Conservation (phyloP, 2,113 vertebrate genomes). For the Cepphus grylle region DNA sequence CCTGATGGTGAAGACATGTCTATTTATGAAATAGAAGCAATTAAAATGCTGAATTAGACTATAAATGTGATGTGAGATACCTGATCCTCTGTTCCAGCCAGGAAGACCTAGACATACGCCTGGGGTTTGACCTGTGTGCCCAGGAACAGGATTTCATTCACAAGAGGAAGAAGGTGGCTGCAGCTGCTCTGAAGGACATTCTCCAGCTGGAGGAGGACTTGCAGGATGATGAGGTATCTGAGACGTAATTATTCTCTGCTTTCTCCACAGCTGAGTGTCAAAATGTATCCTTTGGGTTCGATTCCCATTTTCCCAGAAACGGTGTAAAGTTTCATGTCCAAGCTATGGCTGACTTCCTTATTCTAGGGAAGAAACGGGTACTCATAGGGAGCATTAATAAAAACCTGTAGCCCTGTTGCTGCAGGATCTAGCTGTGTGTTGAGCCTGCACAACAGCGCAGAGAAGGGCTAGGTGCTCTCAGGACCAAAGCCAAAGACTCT, state of each 20-base stretch:
- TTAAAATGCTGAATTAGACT: not conserved
- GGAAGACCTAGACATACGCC: constrained; percentile 68
- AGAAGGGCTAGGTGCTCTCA: not conserved
- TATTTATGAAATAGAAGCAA: not conserved
- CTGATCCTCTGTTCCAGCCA: constrained; percentile 52
- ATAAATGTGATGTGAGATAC: not conserved
- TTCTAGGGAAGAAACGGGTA: not conserved
- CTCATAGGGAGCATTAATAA: not conserved
- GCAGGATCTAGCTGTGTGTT: not conserved
- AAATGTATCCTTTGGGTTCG: not conserved
- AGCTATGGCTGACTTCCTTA: not conserved
- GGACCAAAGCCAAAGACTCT: not conserved
- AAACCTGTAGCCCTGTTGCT: not conserved
- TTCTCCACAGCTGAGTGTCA: not conserved
- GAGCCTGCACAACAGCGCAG: not conserved
- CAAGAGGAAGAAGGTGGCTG: constrained; percentile 76
- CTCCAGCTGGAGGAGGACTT: constrained; percentile 75
- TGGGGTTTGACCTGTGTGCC: constrained; percentile 78
- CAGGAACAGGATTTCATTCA: constrained; percentile 77
- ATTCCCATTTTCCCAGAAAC: not conserved
- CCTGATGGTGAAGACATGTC: not conserved
- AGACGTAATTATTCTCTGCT: not conserved
- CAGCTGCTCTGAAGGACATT: constrained; percentile 72
- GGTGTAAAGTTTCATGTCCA: not conserved
- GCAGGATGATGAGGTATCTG: constrained; percentile 69